A percentile compares a stretch with the other conserved stretches of the same genome.
phyloP scores from a whole-genome alignment of 2,113 vertebrate species.

The Campylomormyrus numenius region DNA sequence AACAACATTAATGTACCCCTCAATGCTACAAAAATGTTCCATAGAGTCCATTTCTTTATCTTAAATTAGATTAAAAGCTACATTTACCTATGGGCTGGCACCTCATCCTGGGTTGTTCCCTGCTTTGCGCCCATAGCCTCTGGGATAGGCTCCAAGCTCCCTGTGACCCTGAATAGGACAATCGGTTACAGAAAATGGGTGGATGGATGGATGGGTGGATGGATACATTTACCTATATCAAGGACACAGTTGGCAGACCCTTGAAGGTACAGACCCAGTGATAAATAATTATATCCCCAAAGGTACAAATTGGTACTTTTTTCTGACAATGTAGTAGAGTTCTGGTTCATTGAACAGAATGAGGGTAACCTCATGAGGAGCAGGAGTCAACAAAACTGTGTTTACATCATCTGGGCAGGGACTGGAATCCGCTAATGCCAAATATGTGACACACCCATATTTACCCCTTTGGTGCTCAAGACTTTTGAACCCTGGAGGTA shows the following conservation, averaged over 20 bases:
- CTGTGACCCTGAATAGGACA: no score
- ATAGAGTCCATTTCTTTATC: neutral
- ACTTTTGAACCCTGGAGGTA: neutral
- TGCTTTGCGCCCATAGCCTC: no score
- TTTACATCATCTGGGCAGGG: neutral
- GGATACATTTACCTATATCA: neutral
- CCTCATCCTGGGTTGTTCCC: no score
- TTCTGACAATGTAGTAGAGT: neutral
- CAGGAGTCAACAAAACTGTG: neutral
- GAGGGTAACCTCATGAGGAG: neutral
- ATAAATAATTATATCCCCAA: neutral
- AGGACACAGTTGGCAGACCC: neutral
- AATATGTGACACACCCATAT: neutral
- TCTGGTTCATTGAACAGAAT: neutral
- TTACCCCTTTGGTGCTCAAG: neutral
- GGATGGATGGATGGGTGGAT: no score
- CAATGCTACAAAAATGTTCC: neutral
- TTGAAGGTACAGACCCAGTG: neutral
- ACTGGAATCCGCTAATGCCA: neutral
- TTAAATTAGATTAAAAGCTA: neutral
- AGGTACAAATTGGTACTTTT: neutral
- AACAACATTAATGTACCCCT: neutral
- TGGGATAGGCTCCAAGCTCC: no score
- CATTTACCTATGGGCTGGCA: neutral
- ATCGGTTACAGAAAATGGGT: no score